Evolutionary conservation across 1,140 invertebrate species (phyloP), one percentile per base, ranked within the genome.

Genomic region (Latrodectus geometricus): DNA sequence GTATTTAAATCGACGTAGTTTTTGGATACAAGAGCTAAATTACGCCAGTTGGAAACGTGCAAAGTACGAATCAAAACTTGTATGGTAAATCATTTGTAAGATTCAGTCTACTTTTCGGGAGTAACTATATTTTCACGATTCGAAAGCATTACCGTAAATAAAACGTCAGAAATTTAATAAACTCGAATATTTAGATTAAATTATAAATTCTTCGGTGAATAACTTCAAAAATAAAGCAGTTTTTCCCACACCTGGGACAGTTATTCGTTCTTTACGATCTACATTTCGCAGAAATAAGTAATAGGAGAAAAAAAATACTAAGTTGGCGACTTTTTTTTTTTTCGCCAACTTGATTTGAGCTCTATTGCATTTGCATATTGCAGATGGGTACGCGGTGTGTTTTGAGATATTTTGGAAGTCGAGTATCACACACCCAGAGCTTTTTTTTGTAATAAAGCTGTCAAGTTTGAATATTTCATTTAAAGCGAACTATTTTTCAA

Each of bases 391-490:
- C 68, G 17, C n/a, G 49, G n/a, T 73, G 56, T 76, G 65, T 75
- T 49, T 21, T 73, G 14, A 21, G 73, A 52, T 84, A 84, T 76
- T 84, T 84, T 73, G 76, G 76, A 76, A 68, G 48, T 20, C 54
- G 50, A 68, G 35, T 72, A 17, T 17, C 20, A 35, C 35, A 35
- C 35, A 35, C 35, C 35, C 35, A 3, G 35, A 35, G 35, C 5
- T 35, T 35, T 8, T 15, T 48, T 86, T 86, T 21, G 83, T 86
- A 86, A 86, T 86, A 86, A 70, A 86, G 20, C 83, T 86, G 74
- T 86, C 83, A 86, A 86, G 83, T 86, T 86, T 86, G 83, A 86
- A 86, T 86, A 86, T 86, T 86, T 86, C 83, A 86, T 86, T 86
- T 86, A 77, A 86, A 86, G 83, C 70, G 83, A 86, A 66, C 74